These are phyloP conservation scores for Dreissena polymorpha DNA, from an alignment of 1,140 invertebrate species.

Conservation along the genomic window DNA sequence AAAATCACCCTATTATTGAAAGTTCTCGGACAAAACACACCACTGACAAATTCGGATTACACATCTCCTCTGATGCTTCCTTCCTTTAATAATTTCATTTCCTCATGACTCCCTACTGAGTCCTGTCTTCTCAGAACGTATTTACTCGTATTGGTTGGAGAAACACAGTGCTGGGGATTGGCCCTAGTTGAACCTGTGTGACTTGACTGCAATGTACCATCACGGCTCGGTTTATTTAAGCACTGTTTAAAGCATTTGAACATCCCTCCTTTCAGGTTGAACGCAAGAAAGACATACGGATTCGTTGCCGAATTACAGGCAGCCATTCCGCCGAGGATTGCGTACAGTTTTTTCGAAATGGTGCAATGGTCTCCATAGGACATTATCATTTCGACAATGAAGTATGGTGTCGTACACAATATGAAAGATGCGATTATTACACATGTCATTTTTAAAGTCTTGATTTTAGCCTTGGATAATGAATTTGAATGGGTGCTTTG, in stretches of 20 bases:
- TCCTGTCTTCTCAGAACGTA: too few relatives aligned
- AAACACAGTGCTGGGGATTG: neutral
- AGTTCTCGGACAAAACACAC: too few relatives aligned
- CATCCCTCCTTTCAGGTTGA: constrained; percentile 70
- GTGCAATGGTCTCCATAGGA: constrained; percentile 72
- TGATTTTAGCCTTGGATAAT: constrained; percentile 78
- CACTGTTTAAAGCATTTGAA: constrained; percentile 61
- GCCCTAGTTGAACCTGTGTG: neutral
- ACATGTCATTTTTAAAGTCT: constrained; percentile 79
- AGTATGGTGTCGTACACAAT: constrained; percentile 77
- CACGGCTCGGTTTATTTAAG: neutral
- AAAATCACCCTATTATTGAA: too few relatives aligned
- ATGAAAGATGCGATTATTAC: constrained; percentile 77
- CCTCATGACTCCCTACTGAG: too few relatives aligned
- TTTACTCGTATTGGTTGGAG: too few relatives aligned
- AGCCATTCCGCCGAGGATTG: constrained; percentile 72
- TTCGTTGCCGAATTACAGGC: constrained; percentile 77
- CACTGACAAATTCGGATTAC: too few relatives aligned
- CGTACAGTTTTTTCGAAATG: constrained; percentile 63
- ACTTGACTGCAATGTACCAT: neutral
- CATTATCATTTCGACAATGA: constrained; percentile 78
- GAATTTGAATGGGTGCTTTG: constrained; percentile 75
- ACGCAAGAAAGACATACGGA: constrained; percentile 76
- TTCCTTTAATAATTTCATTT: too few relatives aligned
- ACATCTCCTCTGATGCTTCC: too few relatives aligned